Evolutionary conservation across 2,888 invertebrate genomes (phyloP), one percentile per base, ranked within the genome.

Genomic region (Heliothis peltigera): DNA sequence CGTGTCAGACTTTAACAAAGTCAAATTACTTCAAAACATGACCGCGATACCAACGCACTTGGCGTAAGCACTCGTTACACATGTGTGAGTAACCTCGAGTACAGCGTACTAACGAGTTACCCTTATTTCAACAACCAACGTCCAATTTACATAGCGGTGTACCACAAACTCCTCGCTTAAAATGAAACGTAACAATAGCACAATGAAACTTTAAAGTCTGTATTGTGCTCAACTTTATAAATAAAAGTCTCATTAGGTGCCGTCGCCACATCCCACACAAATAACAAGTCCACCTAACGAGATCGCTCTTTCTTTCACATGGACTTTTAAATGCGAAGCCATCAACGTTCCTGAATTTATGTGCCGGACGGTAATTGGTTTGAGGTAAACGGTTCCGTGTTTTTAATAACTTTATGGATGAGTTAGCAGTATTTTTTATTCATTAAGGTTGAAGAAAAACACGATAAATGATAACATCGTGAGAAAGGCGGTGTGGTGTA

Each of bases 171-270:
- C 85, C 80, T 83, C 90, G 89, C 87, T 92, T 88, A 89, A 92
- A 93, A 92, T 91, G 92, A 92, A 91, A 91, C 88, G 84, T 86
- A 92, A 93, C 93, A 93, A 93, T 92, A 84, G 92, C 87, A 93
- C 92, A 93, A 92, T 94, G 92, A 89, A 89, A 91, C 84, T 89
- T 89, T 90, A 89, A 91, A 91, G 89, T 88, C 89, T 71, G 91
- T 83, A 92, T 93, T 93, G 92, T 80, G 82, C 82, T 82, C 86
- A 89, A 91, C 87, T 92, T 92, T 92, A 92, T 92, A 93, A 92
- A 93, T 92, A 92, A 92, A 92, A 92, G 87, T 92, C 92, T 93
- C 93, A 93, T 94, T 93, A 93, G 91, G 87, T 86, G 74, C 77
- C 82, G 84, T 87, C 83, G 87, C 88, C 89, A 87, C 87, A 90